Conservation (phyloP, 2,888 invertebrate genomes). For the Argynnis bischoffii region DNA sequence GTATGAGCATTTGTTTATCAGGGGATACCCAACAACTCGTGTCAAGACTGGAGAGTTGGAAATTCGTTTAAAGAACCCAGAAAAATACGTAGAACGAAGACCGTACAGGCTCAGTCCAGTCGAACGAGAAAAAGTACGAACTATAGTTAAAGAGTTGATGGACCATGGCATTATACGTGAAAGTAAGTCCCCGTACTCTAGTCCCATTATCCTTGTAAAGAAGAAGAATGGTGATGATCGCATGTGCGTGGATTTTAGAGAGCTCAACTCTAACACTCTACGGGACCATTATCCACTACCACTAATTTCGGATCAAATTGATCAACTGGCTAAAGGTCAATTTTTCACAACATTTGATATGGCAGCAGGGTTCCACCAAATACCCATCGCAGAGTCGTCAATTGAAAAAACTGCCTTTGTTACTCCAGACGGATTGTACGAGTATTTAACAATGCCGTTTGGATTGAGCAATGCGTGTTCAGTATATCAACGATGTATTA, state of each 20-base stretch:
- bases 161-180: conserved; percentile 46
- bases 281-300: conserved; percentile 37
- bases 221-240: conserved; percentile 48
- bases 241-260: conserved; percentile 45
- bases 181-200: conserved; percentile 47
- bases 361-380: conserved; percentile 46
- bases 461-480: conserved; percentile 15
- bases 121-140: conserved; percentile 45
- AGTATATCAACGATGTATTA: conserved; percentile 44
- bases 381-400: conserved; percentile 37
- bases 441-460: conserved; percentile 33
- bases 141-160: conserved; percentile 44
- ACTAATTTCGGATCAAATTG: conserved; percentile 40
- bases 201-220: conserved; percentile 47
- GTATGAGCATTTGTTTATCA: conserved; percentile 42
- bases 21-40: conserved; percentile 40
- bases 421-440: conserved; percentile 45
- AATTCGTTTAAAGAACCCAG: conserved; percentile 36
- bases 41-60: conserved; percentile 43
- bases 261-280: conserved; percentile 41
- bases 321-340: conserved; percentile 36
- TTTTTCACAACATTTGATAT: conserved; percentile 42
- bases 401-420: conserved; percentile 39
- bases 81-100: conserved; percentile 45
- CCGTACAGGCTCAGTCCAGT: conserved; percentile 45